These are phyloP conservation scores for Caenorhabditis tropicalis DNA, from an alignment of 1,140 invertebrate genomes.

Conservation along the genomic window DNA sequence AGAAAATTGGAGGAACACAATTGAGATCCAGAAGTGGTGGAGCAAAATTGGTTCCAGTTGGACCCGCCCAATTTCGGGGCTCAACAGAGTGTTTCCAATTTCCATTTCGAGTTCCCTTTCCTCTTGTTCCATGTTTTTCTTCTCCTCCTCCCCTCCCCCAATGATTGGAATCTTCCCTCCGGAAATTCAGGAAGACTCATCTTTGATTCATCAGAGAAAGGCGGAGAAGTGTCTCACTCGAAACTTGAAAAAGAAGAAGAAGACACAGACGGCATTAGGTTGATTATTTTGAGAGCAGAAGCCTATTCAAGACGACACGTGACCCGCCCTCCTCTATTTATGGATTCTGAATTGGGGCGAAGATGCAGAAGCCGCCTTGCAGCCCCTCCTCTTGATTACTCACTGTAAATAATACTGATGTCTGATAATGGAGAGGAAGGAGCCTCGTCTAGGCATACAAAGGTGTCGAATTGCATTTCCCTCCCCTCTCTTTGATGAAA, in stretches of 20 bases:
- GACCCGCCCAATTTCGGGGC: background rate
- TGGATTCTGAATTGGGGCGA: background rate
- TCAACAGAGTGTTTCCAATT: background rate
- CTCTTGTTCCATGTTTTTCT: background rate
- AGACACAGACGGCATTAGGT: background rate
- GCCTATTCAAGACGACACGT: background rate
- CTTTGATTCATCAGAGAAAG: conserved; percentile 11
- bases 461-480: conserved; percentile 26
- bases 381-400: too few species aligned
- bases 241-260: too few species aligned
- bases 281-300: conserved; percentile 11
- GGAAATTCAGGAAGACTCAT: background rate
- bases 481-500: background rate
- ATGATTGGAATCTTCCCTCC: background rate
- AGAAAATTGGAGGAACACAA: conserved; percentile 30
- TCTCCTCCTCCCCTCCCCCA: too few species aligned
- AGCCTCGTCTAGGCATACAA: background rate
- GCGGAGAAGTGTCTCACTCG: background rate
- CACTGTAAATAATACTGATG: background rate
- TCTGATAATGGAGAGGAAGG: background rate
- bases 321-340: background rate
- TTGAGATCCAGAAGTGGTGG: background rate
- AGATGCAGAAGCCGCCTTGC: too few species aligned
- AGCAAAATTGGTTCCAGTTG: background rate
- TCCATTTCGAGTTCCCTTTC: too few species aligned